phyloP scores from a whole-genome alignment of 1,140 invertebrate genomes.

The Pachypsylla venusta region DNA sequence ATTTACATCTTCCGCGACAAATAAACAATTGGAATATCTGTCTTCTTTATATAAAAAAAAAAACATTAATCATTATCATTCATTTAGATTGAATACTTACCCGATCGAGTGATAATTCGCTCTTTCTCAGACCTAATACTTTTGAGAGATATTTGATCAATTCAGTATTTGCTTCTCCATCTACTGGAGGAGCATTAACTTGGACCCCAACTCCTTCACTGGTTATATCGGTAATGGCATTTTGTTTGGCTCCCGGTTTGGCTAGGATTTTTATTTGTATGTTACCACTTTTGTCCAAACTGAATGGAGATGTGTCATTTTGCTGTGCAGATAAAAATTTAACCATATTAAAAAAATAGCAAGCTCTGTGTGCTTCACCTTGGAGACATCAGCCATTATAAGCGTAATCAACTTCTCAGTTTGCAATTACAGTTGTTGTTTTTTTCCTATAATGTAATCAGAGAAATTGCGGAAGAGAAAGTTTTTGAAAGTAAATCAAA shows the following conservation, averaged over 20 bases:
- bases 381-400: too few species aligned
- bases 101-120: conserved; percentile 46
- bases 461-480: too few species aligned
- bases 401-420: too few species aligned
- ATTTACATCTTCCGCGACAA: too few species aligned
- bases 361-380: too few species aligned
- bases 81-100: conserved; percentile 29
- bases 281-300: conserved; percentile 41
- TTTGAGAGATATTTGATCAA: conserved; percentile 53
- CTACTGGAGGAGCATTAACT: conserved; percentile 57
- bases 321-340: too few species aligned
- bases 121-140: conserved; percentile 48
- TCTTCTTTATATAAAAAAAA: too few species aligned
- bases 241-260: conserved; percentile 61
- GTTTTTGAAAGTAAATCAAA: too few species aligned
- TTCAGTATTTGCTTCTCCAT: conserved; percentile 63
- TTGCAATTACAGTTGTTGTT: too few species aligned
- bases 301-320: not conserved
- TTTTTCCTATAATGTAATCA: too few species aligned
- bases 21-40: too few species aligned
- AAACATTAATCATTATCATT: conserved; percentile 12
- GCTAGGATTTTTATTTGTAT: conserved; percentile 49
- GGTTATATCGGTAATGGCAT: conserved; percentile 43
- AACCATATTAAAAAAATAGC: too few species aligned
- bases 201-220: conserved; percentile 43